Evolutionary conservation across 2,113 vertebrate genomes (phyloP).

Genomic region (Scomber japonicus): DNA sequence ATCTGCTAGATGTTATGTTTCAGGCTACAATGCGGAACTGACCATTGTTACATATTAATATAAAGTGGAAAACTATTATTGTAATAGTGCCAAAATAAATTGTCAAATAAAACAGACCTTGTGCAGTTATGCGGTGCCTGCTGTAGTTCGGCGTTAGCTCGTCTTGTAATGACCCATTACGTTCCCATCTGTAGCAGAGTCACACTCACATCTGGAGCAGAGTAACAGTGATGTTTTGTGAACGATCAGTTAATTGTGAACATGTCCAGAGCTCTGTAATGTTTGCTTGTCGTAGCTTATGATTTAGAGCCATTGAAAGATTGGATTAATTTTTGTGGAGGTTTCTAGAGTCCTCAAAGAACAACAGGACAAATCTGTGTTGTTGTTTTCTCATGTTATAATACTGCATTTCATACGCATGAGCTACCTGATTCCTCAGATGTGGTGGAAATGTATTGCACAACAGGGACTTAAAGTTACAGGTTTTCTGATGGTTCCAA

Average conservation of each 20-base stretch:
- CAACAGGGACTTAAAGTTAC: too few relatives aligned
- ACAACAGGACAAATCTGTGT: too few relatives aligned
- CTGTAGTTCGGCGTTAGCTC: background rate
- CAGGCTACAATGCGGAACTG: background rate
- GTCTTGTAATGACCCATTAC: background rate
- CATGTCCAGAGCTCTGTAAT: background rate
- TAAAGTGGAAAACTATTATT: background rate
- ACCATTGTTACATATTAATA: background rate
- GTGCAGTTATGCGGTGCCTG: slow-evolving; percentile 1
- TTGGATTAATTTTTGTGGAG: too few relatives aligned
- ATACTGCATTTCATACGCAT: too few relatives aligned
- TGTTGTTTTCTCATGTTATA: too few relatives aligned
- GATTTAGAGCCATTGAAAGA: too few relatives aligned
- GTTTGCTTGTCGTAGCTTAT: too few relatives aligned
- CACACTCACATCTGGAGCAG: slow-evolving; percentile 43
- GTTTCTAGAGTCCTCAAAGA: too few relatives aligned
- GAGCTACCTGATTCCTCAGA: too few relatives aligned
- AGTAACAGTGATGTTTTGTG: background rate
- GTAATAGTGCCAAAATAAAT: background rate
- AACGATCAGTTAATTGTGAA: slow-evolving; percentile 5
- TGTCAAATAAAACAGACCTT: slow-evolving; percentile 31
- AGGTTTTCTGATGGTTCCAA: too few relatives aligned
- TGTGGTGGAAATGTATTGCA: too few relatives aligned
- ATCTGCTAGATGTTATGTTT: background rate
- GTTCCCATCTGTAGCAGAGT: background rate